phyloP scores from a whole-genome alignment of 2,888 invertebrate species.

The Apodemia hepburni region DNA sequence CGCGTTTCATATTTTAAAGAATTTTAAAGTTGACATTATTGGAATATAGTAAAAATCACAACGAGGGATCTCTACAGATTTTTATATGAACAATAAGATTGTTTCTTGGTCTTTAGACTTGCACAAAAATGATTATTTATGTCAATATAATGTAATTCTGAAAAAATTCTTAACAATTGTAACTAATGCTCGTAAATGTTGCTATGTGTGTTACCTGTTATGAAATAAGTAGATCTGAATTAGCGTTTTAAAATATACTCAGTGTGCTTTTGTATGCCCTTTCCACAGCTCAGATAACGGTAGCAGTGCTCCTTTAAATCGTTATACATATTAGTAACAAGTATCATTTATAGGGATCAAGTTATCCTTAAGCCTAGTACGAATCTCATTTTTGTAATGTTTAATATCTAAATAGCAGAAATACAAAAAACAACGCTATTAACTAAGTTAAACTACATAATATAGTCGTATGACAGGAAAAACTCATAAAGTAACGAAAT shows the following conservation, averaged over 20 bases:
- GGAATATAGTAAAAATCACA: no score
- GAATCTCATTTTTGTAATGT: not conserved
- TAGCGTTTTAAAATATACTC: not conserved
- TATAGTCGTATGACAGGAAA: no score
- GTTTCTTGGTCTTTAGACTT: not conserved
- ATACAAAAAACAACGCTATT: no score
- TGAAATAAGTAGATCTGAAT: not conserved
- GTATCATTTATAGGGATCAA: no score
- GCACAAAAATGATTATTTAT: not conserved
- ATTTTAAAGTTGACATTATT: no score
- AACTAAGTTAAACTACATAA: no score
- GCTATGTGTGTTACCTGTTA: not conserved
- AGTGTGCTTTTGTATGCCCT: not conserved
- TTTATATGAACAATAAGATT: no score
- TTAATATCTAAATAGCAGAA: not conserved
- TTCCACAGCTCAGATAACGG: not conserved
- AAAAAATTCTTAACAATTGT: not conserved
- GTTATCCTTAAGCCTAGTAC: no score
- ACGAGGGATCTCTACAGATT: no score
- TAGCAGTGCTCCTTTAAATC: not conserved
- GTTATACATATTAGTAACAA: no score
- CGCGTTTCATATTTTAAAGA: no score
- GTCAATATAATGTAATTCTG: not conserved
- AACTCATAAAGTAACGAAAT: no score
- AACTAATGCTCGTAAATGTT: not conserved